A percentile compares a stretch with the other conserved stretches of the same genome.
These are phyloP conservation scores for Anoplopoma fimbria DNA, from an alignment of 2,113 vertebrate genomes.

Conservation along the genomic window DNA sequence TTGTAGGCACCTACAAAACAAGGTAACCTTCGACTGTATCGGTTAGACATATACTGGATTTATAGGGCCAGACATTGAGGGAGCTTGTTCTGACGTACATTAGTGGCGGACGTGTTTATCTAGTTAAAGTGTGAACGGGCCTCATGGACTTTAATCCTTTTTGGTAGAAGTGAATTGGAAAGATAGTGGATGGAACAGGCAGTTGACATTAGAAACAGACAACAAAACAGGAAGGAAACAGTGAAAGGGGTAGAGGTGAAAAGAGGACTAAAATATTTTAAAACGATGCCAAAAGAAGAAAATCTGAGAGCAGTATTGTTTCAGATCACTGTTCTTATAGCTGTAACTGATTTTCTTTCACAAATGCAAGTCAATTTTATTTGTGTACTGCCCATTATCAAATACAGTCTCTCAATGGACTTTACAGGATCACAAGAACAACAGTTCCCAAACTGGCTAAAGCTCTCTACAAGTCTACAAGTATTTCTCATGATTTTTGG, in stretches of 20 bases:
- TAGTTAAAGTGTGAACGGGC: slow-evolving; percentile 39
- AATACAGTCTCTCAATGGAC: neutral
- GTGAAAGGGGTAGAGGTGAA: neutral
- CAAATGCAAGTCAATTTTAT: neutral
- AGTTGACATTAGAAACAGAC: slow-evolving; percentile 27
- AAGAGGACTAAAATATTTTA: neutral
- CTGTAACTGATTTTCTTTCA: neutral
- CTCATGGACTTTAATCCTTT: slow-evolving; percentile 30
- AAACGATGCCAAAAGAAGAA: neutral
- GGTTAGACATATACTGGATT: slow-evolving; percentile 49
- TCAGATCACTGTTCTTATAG: neutral
- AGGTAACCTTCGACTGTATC: slow-evolving; percentile 60
- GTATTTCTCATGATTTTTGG: neutral
- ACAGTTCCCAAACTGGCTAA: neutral
- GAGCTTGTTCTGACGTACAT: slow-evolving; percentile 28
- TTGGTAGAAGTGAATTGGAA: slow-evolving; percentile 41
- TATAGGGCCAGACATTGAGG: slow-evolving; percentile 38
- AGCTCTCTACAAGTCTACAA: neutral
- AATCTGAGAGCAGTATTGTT: neutral
- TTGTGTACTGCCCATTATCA: neutral
- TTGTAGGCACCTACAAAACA: slow-evolving; percentile 47
- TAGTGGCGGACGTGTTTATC: slow-evolving; percentile 15
- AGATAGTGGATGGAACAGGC: slow-evolving; percentile 24
- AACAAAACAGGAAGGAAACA: neutral
- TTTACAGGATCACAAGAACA: neutral